Base-by-base conservation (phyloP, 2,888 invertebrate species). In the Xestia sexstrigata region DNA sequence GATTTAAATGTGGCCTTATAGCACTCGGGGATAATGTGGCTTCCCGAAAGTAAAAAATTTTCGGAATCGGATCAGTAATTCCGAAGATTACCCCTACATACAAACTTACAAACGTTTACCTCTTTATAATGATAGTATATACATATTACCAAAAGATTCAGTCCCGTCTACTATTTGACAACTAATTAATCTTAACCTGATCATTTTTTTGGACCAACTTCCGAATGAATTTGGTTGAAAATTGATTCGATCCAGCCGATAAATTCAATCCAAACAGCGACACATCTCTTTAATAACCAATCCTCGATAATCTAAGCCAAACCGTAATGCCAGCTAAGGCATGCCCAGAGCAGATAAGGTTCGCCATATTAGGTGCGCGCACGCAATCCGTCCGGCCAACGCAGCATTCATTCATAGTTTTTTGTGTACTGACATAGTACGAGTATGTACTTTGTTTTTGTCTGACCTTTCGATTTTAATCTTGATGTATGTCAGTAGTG, bases 341-440 rank as follows among this genome's bases (percentile, higher is more conserved):
- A 85, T 67, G 67, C 60, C 60, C 62, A 30, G 39, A 81, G 35
- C 52, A 73, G 83, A 86, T 83, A 87, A 88, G 87, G 82, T 70
- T 76, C 84, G 74, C 91, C 91, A 79, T 91, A 90, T 89, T 78
- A 75, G 92, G 91, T 84, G 89, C 90, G 90, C 87, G 79, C 79
- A 87, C 90, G 88, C 91, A 88, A 87, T 86, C 83, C 81, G 81
- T 67, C 68, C 68, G 75, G 69, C 81, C 84, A 84, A 88, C 84
- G 74, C 82, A 70, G 39, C 71, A 79, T 89, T 92, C 92, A 93
- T 91, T 62, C 62, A 62, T 42, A 79, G 84, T 86, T 91, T 91
- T 91, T 91, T 91, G 76, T 86, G 68, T 73, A 70, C 45, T 68
- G 74, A 45, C 78, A 70, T 86, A 75, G 71, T 76, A 81, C 79